These are phyloP conservation scores for Idaea aversata DNA, from an alignment of 2,888 invertebrate genomes.

Conservation along the genomic window DNA sequence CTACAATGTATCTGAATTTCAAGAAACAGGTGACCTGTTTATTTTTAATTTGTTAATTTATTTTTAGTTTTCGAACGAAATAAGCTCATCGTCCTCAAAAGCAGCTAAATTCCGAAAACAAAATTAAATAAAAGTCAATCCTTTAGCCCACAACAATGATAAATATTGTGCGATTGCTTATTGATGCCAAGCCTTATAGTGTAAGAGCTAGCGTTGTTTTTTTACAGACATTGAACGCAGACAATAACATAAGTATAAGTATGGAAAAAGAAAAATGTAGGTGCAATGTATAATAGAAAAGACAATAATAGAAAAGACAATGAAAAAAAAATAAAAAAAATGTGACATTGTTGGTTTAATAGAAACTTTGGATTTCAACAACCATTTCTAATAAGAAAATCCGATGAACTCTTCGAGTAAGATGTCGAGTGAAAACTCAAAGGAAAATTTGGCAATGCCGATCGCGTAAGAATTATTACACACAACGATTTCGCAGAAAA, in stretches of 20 bases:
- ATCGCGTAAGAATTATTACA: conserved; percentile 28
- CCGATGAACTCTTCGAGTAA: conserved; percentile 11
- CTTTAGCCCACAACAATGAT: conserved; percentile 35
- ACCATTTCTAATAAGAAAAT: not conserved
- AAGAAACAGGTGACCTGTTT: not conserved
- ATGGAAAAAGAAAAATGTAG: too few species aligned
- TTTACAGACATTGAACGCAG: not conserved
- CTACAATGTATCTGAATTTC: not conserved
- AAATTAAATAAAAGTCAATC: conserved; percentile 6
- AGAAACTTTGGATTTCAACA: too few species aligned
- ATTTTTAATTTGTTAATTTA: not conserved
- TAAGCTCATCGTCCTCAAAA: conserved; percentile 31
- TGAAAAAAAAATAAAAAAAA: too few species aligned
- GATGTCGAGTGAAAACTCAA: conserved; percentile 26
- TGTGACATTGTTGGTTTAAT: too few species aligned
- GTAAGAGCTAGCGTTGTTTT: conserved; percentile 12
- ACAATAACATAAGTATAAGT: too few species aligned
- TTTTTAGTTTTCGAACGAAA: conserved; percentile 12
- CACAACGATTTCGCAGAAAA: conserved; percentile 23
- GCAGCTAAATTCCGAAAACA: conserved; percentile 33
- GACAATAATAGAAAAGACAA: too few species aligned
- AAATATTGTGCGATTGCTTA: conserved; percentile 26
- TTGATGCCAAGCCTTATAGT: conserved; percentile 25
- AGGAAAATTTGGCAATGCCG: conserved; percentile 27
- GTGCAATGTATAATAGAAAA: too few species aligned